These are phyloP conservation scores for Caradrina clavipalpis DNA, from an alignment of 2,888 invertebrate genomes.

Conservation along the genomic window DNA sequence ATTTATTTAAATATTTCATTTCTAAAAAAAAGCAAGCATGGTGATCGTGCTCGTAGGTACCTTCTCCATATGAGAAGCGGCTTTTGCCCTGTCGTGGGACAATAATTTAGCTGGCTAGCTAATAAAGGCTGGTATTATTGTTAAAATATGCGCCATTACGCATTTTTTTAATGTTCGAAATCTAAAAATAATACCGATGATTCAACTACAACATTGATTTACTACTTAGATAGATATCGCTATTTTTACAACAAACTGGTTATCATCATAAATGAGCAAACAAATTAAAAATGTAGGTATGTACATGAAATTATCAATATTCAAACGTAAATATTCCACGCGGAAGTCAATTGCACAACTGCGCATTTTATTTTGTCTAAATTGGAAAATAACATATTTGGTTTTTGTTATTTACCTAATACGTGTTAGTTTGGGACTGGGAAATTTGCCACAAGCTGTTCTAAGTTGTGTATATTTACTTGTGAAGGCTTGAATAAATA, in stretches of 20 bases:
- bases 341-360: slow-evolving; percentile 35
- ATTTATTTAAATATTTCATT: too few relatives aligned
- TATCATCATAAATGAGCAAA: slow-evolving; percentile 35
- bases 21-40: too few relatives aligned
- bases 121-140: too few relatives aligned
- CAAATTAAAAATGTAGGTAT: slow-evolving; percentile 26
- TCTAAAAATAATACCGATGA: slow-evolving; percentile 49
- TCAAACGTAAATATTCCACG: slow-evolving; percentile 33
- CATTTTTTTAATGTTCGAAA: slow-evolving; percentile 9
- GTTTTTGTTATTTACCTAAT: not conserved
- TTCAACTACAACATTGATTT: slow-evolving; percentile 20
- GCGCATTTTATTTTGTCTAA: slow-evolving; percentile 23
- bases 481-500: too few relatives aligned
- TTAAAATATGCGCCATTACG: too few relatives aligned
- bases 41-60: too few relatives aligned
- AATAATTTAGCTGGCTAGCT: too few relatives aligned
- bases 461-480: too few relatives aligned
- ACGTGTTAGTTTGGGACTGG: too few relatives aligned
- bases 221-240: slow-evolving; percentile 33
- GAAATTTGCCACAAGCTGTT: too few relatives aligned
- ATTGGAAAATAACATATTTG: not conserved
- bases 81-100: too few relatives aligned
- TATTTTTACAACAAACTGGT: slow-evolving; percentile 42
- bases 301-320: slow-evolving; percentile 32
- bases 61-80: too few relatives aligned